Evolutionary conservation across 2,888 invertebrate species (phyloP).

Genomic region (Cylindroiulus punctatus): DNA sequence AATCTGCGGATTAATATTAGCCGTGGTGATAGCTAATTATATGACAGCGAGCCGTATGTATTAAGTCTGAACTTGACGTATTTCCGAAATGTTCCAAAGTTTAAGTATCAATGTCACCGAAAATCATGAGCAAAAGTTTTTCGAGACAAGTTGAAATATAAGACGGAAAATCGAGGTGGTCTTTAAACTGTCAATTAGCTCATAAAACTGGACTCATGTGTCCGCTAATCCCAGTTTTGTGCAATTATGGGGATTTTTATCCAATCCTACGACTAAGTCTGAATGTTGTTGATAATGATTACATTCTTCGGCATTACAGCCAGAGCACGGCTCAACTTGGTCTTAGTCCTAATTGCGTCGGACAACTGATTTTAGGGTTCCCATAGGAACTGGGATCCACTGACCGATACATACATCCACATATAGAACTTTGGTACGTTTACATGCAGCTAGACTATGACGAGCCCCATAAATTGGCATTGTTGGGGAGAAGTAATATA

Average conservation of each 20-base stretch:
- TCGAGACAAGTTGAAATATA: no score
- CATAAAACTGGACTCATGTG: background rate
- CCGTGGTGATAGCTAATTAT: no score
- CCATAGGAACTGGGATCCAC: background rate
- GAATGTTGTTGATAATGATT: constrained; percentile 26
- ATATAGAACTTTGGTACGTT: background rate
- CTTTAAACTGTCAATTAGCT: constrained; percentile 19
- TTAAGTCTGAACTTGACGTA: no score
- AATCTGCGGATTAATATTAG: no score
- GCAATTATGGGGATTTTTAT: background rate
- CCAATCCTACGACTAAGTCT: background rate
- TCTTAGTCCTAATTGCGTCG: constrained; percentile 15
- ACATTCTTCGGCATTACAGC: background rate
- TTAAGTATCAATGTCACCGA: no score
- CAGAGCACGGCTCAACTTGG: background rate
- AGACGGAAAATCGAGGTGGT: background rate
- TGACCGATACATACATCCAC: background rate
- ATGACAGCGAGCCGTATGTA: no score
- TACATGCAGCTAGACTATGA: background rate
- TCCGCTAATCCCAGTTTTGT: background rate
- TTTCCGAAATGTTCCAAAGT: no score
- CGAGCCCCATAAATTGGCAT: constrained; percentile 7
- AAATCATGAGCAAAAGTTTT: no score
- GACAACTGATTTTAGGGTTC: constrained; percentile 29
- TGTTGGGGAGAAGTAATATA: constrained; percentile 2